Evolutionary conservation across 2,797 vertebrate species (phyloP).

Genomic region (Sebastes goodei): DNA sequence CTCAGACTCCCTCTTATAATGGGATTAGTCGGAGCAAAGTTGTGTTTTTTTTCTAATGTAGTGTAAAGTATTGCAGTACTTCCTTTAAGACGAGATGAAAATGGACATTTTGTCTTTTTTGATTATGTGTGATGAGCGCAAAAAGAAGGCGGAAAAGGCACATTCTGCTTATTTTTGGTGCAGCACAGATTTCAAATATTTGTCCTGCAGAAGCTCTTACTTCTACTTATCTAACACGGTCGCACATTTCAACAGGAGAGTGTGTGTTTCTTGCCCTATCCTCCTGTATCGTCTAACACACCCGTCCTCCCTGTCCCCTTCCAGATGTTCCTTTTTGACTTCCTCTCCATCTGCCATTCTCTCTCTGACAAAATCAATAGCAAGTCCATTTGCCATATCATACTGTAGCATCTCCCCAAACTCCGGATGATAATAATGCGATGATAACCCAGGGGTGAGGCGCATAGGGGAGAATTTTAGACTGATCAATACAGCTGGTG

Average conservation of each 20-base stretch:
- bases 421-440: slow-evolving; percentile 85
- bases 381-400: slow-evolving; percentile 84
- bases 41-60: slow-evolving; percentile 41
- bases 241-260: slow-evolving; percentile 22
- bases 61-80: neutral
- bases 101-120: slow-evolving; percentile 33
- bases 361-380: slow-evolving; percentile 83
- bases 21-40: slow-evolving; percentile 68
- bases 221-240: slow-evolving; percentile 10
- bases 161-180: neutral
- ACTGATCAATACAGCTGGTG: slow-evolving; percentile 80
- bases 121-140: slow-evolving; percentile 2
- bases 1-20: slow-evolving; percentile 59
- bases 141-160: neutral
- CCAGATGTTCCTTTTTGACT: slow-evolving; percentile 73
- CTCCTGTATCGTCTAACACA: slow-evolving; percentile 68
- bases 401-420: slow-evolving; percentile 76
- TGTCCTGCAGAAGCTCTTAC: slow-evolving; percentile 1
- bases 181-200: slow-evolving; percentile 5
- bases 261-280: slow-evolving; percentile 27
- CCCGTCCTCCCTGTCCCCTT: slow-evolving; percentile 58
- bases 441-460: slow-evolving; percentile 83
- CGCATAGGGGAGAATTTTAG: slow-evolving; percentile 70
- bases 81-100: slow-evolving; percentile 27
- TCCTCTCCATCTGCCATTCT: slow-evolving; percentile 77